Evolutionary conservation across 2,113 vertebrate species (phyloP).

Genomic region (Seriola rivoliana): DNA sequence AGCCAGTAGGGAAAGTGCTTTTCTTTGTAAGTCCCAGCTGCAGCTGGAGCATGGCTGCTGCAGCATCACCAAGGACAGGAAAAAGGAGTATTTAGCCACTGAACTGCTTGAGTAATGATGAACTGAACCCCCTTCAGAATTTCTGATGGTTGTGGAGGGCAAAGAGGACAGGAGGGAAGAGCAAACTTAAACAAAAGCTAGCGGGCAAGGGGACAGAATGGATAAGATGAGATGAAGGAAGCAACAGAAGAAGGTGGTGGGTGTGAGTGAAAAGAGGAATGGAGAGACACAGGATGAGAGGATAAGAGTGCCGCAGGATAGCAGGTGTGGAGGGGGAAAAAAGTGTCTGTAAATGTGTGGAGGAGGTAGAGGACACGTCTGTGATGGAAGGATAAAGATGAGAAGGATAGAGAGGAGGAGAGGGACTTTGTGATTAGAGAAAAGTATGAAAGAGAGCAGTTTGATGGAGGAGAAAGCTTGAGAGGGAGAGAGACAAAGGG

Average conservation of each 20-base stretch:
- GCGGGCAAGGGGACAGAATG: background rate
- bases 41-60: background rate
- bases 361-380: conserved; percentile 29
- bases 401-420: conserved; percentile 14
- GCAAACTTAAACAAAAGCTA: background rate
- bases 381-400: conserved; percentile 47
- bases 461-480: conserved; percentile 27
- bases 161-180: conserved; percentile 11
- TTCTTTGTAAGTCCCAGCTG: conserved; percentile 6
- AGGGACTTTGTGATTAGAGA: conserved; percentile 32
- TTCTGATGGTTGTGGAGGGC: conserved; percentile 14
- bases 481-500: conserved; percentile 31
- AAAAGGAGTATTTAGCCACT: conserved; percentile 6
- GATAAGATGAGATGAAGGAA: conserved; percentile 18
- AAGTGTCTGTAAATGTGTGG: background rate
- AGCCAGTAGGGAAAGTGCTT: background rate
- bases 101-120: conserved; percentile 36
- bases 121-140: conserved; percentile 2
- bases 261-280: conserved; percentile 10
- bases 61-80: background rate
- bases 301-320: conserved; percentile 25
- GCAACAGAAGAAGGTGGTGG: conserved; percentile 1
- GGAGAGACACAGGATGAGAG: conserved; percentile 11
- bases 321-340: conserved; percentile 7
- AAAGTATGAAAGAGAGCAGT: conserved; percentile 36